These are phyloP conservation scores for Drosophila imparisetae DNA, from an alignment of 2,888 invertebrate genomes.

Conservation along the genomic window DNA sequence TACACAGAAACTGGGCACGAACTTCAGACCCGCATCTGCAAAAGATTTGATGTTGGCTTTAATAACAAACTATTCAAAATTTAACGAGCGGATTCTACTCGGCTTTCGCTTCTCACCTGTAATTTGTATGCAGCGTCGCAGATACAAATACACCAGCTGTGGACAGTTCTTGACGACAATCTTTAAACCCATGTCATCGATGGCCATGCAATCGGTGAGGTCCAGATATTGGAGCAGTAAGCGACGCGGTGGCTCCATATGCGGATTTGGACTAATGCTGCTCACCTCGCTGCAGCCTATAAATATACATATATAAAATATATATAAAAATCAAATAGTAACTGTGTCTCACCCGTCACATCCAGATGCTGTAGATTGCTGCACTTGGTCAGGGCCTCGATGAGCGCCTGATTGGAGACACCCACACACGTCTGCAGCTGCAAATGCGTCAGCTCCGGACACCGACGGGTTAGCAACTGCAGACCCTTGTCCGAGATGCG, in stretches of 20 bases:
- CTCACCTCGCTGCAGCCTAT: constrained; percentile 91
- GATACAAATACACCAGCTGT: constrained; percentile 93
- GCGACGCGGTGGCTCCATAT: constrained; percentile 88
- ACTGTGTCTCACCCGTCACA: constrained; percentile 88
- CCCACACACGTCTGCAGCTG: constrained; percentile 91
- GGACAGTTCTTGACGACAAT: constrained; percentile 94
- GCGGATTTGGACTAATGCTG: constrained; percentile 90
- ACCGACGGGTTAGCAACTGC: constrained; percentile 90
- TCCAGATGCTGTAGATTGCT: constrained; percentile 93
- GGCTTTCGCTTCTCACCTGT: constrained; percentile 88
- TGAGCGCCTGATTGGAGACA: constrained; percentile 91
- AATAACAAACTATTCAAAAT: not conserved
- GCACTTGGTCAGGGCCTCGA: constrained; percentile 92
- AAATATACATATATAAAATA: not conserved
- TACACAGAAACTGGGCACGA: constrained; percentile 94
- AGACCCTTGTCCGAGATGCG: constrained; percentile 92
- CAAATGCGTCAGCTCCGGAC: constrained; percentile 92
- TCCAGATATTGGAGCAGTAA: constrained; percentile 94
- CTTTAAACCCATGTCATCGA: constrained; percentile 93
- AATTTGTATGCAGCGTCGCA: constrained; percentile 94
- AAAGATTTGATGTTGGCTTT: not conserved
- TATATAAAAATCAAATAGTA: not conserved
- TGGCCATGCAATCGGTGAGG: constrained; percentile 93
- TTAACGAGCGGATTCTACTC: not conserved
- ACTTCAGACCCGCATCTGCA: constrained; percentile 93